Conservation (phyloP, 1,140 invertebrate genomes). For the Holotrichia oblita region DNA sequence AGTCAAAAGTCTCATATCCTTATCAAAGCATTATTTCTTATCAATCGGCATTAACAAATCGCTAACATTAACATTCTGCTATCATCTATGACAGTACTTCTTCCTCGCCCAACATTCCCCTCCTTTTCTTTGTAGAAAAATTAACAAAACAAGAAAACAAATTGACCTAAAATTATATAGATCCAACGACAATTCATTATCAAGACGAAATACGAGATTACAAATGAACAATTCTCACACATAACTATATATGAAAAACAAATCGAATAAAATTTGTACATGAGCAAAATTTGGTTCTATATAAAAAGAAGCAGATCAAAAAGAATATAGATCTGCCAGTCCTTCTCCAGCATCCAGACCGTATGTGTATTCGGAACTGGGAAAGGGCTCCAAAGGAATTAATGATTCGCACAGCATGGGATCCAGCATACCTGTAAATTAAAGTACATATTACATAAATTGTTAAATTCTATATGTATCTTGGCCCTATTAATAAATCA, state of each 20-base stretch:
- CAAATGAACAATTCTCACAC: constrained; percentile 25
- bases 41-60: constrained; percentile 33
- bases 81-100: constrained; percentile 29
- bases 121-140: constrained; percentile 40
- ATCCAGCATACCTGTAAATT: constrained; percentile 55
- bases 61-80: background rate
- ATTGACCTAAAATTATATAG: constrained; percentile 44
- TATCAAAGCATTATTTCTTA: constrained; percentile 44
- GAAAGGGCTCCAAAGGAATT: constrained; percentile 81
- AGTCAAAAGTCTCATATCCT: constrained; percentile 38
- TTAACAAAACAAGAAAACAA: constrained; percentile 44
- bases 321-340: constrained; percentile 83
- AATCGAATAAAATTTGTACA: constrained; percentile 46
- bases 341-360: constrained; percentile 84
- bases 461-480: too few relatives aligned
- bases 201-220: constrained; percentile 28
- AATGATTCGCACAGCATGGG: constrained; percentile 68
- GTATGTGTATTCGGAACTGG: constrained; percentile 86
- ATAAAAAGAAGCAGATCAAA: constrained; percentile 38
- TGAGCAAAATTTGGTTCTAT: constrained; percentile 47
- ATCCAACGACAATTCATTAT: constrained; percentile 26
- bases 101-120: constrained; percentile 28
- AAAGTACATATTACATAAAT: constrained; percentile 36
- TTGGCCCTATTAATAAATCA: too few relatives aligned
- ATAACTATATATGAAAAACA: constrained; percentile 36